phyloP scores from a whole-genome alignment of 2,797 vertebrate species.

The Apogon talboti region DNA sequence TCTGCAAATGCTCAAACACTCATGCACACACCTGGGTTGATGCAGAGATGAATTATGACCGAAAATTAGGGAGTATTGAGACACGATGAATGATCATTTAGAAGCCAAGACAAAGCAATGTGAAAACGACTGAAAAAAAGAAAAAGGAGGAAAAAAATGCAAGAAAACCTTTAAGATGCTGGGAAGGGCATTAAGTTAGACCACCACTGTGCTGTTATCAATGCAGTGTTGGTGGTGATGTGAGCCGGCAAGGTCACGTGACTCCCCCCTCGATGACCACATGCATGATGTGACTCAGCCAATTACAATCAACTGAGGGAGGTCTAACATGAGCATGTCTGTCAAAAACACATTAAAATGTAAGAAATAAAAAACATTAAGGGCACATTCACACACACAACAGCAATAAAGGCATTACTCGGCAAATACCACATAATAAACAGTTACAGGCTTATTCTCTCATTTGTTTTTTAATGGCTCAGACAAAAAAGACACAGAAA shows the following conservation, averaged over 20 bases:
- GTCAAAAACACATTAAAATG: not conserved
- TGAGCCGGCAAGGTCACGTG: constrained; percentile 25
- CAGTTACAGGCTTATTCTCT: constrained; percentile 43
- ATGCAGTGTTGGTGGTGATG: constrained; percentile 3
- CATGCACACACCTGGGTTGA: constrained; percentile 55
- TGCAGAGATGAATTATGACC: constrained; percentile 26
- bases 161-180: constrained; percentile 25
- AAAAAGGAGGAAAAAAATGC: not conserved
- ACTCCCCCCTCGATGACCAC: constrained; percentile 21
- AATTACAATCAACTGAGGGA: constrained; percentile 23
- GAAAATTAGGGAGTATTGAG: constrained; percentile 12
- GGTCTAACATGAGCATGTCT: not conserved
- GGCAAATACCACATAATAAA: constrained; percentile 43
- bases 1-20: not conserved
- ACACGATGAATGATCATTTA: constrained; percentile 10
- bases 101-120: constrained; percentile 6
- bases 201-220: constrained; percentile 46
- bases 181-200: constrained; percentile 21
- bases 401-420: constrained; percentile 34
- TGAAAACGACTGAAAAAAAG: not conserved
- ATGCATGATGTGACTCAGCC: constrained; percentile 35
- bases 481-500: constrained; percentile 44
- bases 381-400: constrained; percentile 10
- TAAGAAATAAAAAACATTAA: constrained; percentile 7
- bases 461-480: constrained; percentile 46